phyloP scores from a whole-genome alignment of 2,797 vertebrate genomes.

The Amniataba percoides region DNA sequence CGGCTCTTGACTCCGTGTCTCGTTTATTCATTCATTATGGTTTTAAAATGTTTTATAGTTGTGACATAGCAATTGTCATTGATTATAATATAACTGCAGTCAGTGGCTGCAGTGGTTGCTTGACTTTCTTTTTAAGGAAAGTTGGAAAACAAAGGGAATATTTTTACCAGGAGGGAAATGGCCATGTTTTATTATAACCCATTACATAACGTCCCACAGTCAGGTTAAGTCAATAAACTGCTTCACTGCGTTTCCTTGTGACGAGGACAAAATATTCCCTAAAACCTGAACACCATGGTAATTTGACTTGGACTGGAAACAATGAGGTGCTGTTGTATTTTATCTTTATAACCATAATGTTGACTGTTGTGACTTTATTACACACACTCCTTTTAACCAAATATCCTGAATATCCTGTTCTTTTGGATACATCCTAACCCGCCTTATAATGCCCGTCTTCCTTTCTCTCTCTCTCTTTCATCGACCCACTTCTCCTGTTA shows the following conservation, averaged over 20 bases:
- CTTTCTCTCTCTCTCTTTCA: neutral
- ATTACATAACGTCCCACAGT: neutral
- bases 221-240: neutral
- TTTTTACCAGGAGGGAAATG: neutral
- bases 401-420: neutral
- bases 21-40: too few species aligned
- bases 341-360: constrained; percentile 1
- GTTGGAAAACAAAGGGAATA: neutral
- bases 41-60: neutral
- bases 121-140: neutral
- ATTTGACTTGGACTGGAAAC: neutral
- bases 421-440: constrained; percentile 2
- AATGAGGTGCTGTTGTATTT: neutral
- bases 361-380: neutral
- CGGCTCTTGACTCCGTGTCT: neutral
- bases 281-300: constrained; percentile 2
- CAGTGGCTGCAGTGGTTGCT: too few species aligned
- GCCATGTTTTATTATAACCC: neutral
- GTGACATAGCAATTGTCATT: too few species aligned
- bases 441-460: neutral
- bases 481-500: constrained; percentile 30
- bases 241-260: neutral
- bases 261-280: neutral
- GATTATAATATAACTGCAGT: too few species aligned
- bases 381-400: constrained; percentile 1